These are phyloP conservation scores for Hoplostethus mediterraneus DNA, from an alignment of 2,797 vertebrate genomes.

Conservation along the genomic window DNA sequence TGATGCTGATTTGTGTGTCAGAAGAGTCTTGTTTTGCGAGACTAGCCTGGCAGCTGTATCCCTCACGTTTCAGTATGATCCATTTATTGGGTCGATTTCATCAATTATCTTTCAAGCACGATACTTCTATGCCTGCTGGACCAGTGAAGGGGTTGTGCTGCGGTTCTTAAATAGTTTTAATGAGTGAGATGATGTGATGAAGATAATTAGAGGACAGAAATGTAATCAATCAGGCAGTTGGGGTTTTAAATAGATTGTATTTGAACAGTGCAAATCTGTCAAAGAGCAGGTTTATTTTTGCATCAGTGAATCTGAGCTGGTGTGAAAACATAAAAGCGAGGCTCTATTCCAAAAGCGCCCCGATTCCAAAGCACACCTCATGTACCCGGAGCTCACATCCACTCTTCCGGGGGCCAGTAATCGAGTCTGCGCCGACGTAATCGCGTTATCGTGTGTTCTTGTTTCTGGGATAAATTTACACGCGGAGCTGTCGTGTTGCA, in stretches of 20 bases:
- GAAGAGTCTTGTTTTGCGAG: constrained; percentile 10
- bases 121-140: constrained; percentile 37
- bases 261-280: background rate
- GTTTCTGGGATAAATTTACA: constrained; percentile 56
- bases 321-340: constrained; percentile 47
- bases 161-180: constrained; percentile 39
- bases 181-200: constrained; percentile 28
- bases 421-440: constrained; percentile 70
- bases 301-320: constrained; percentile 40
- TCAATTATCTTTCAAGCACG: constrained; percentile 54
- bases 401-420: constrained; percentile 69
- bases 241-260: too few species aligned
- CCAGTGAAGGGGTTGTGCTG: constrained; percentile 41
- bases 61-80: constrained; percentile 21
- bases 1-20: constrained; percentile 22
- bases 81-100: constrained; percentile 33
- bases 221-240: constrained; percentile 20
- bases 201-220: background rate
- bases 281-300: constrained; percentile 52
- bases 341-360: constrained; percentile 44
- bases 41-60: constrained; percentile 28
- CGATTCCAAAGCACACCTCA: constrained; percentile 58
- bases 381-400: constrained; percentile 57
- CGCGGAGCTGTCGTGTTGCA: constrained; percentile 44
- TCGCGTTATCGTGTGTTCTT: constrained; percentile 57